Percentiles rank a stretch among this genome's conserved stretches.
phyloP scores from a whole-genome alignment of 2,113 vertebrate genomes.

The Apeltes quadracus region DNA sequence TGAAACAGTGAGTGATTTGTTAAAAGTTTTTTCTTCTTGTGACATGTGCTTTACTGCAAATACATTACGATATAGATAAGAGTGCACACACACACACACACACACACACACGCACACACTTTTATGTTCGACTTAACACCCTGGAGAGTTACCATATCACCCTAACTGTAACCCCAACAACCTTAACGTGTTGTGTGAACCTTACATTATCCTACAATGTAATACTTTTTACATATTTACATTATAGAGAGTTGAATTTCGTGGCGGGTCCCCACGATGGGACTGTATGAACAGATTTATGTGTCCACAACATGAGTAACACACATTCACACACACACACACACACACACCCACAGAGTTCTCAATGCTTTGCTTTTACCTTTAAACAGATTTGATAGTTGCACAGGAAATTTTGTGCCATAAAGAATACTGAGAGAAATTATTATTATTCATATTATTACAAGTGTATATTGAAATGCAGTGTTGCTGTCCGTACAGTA shows the following conservation, averaged over 20 bases:
- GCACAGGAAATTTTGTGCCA: slow-evolving; percentile 74
- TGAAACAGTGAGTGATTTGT: slow-evolving; percentile 57
- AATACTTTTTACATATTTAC: background rate
- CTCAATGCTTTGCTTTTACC: slow-evolving; percentile 53
- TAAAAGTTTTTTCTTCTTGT: slow-evolving; percentile 52
- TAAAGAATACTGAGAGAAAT: slow-evolving; percentile 64
- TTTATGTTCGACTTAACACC: background rate
- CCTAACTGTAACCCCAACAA: background rate
- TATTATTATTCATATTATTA: slow-evolving; percentile 63
- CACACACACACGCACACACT: slow-evolving; percentile 18
- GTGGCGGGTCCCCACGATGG: background rate
- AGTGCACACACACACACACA: background rate
- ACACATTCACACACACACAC: slow-evolving; percentile 8
- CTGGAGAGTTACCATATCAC: background rate
- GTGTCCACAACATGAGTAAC: background rate
- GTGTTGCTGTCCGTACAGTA: slow-evolving; percentile 75
- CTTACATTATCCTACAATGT: background rate
- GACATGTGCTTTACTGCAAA: slow-evolving; percentile 61
- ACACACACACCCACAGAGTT: slow-evolving; percentile 30
- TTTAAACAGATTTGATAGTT: slow-evolving; percentile 58
- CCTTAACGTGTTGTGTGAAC: background rate
- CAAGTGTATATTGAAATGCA: slow-evolving; percentile 71
- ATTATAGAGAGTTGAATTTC: background rate
- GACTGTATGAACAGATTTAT: background rate
- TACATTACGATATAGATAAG: slow-evolving; percentile 26